A percentile compares a stretch with the other conserved stretches of the same genome.
phyloP scores from a whole-genome alignment of 1,140 invertebrate species.

The Eumaeus atala region DNA sequence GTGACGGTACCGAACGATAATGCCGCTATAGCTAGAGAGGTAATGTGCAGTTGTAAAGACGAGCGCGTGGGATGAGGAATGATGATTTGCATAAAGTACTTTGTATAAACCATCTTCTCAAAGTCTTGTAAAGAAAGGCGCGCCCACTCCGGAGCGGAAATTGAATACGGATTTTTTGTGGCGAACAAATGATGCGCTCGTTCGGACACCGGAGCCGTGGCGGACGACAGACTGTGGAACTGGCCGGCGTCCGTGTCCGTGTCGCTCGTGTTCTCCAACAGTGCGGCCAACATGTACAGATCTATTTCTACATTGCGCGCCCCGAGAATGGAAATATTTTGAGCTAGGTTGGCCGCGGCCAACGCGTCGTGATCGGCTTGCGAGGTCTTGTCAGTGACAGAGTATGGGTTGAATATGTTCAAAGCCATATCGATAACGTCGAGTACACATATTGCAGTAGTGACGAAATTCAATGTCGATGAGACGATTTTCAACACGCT shows the following conservation, averaged over 20 bases:
- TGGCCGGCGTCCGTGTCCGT: not conserved
- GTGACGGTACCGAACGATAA: not conserved
- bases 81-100: conserved; percentile 9
- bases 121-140: conserved; percentile 7
- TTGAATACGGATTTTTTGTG: not conserved
- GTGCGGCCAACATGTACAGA: conserved; percentile 9
- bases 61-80: conserved; percentile 1
- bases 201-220: conserved; percentile 8
- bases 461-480: not conserved
- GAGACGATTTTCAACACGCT: no score
- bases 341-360: conserved; percentile 9
- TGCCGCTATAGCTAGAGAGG: not conserved
- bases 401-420: conserved; percentile 8
- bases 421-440: conserved; percentile 9
- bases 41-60: not conserved
- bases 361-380: conserved; percentile 10
- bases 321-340: conserved; percentile 9
- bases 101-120: conserved; percentile 5
- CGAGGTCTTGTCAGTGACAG: conserved; percentile 4
- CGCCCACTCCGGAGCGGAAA: conserved; percentile 3
- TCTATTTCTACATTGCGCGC: conserved; percentile 12
- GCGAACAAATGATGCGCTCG: not conserved
- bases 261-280: conserved; percentile 12
- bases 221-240: conserved; percentile 5
- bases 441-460: conserved; percentile 6